These are phyloP conservation scores for Quiscalus mexicanus DNA, from an alignment of 2,113 vertebrate species.

Conservation along the genomic window DNA sequence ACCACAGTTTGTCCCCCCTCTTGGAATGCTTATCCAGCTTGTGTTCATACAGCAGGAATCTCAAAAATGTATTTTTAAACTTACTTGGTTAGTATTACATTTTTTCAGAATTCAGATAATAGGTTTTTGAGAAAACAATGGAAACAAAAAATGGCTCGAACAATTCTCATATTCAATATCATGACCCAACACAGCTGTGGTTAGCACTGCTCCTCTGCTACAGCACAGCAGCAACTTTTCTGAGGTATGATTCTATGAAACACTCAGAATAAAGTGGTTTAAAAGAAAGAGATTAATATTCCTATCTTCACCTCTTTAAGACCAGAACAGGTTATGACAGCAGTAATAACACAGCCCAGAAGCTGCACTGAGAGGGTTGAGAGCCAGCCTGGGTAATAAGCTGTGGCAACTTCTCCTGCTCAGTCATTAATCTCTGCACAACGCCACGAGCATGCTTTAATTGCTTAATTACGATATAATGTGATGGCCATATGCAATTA, in stretches of 20 bases:
- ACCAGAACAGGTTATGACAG: background rate
- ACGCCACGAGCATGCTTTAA: background rate
- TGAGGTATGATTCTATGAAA: background rate
- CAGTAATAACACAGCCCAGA: background rate
- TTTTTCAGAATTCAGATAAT: background rate
- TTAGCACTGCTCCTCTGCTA: background rate
- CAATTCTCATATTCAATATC: background rate
- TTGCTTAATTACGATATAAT: conserved; percentile 55
- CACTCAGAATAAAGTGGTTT: background rate
- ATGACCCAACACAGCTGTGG: background rate
- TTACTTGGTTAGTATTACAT: background rate
- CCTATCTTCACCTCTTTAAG: background rate
- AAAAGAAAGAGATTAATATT: background rate
- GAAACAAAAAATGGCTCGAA: background rate
- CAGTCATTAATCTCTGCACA: conserved; percentile 36
- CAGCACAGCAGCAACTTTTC: background rate
- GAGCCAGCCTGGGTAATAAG: background rate
- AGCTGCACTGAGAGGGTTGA: background rate
- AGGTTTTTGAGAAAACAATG: background rate
- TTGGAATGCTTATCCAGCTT: background rate
- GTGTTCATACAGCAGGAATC: background rate
- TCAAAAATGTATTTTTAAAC: background rate
- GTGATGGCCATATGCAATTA: conserved; percentile 34
- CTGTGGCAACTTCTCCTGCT: background rate
- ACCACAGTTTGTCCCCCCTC: background rate